Percentiles rank a stretch among this genome's conserved stretches.
These are phyloP conservation scores for Eremobia ochroleuca DNA, from an alignment of 2,888 invertebrate species.

Conservation along the genomic window DNA sequence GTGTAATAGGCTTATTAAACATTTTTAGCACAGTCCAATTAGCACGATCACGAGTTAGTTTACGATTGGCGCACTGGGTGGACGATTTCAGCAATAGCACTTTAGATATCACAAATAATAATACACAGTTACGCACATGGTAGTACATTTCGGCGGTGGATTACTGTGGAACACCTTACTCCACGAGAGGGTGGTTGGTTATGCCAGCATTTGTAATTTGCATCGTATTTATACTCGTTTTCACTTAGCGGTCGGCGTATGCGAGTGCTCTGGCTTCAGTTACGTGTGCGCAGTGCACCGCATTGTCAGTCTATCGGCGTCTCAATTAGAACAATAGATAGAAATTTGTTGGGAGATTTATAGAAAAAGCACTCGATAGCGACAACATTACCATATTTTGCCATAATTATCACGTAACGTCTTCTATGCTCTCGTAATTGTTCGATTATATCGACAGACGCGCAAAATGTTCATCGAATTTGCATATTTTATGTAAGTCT, in stretches of 20 bases:
- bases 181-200: slow-evolving; percentile 86
- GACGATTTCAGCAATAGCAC: slow-evolving; percentile 55
- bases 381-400: slow-evolving; percentile 73
- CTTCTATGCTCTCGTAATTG: slow-evolving; percentile 62
- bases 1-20: slow-evolving; percentile 47
- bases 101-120: slow-evolving; percentile 66
- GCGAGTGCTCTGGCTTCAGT: slow-evolving; percentile 84
- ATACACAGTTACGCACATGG: slow-evolving; percentile 85
- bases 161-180: slow-evolving; percentile 79
- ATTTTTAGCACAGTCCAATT: slow-evolving; percentile 66
- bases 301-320: slow-evolving; percentile 86
- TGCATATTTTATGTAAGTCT: slow-evolving; percentile 62
- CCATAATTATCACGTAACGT: slow-evolving; percentile 73
- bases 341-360: slow-evolving; percentile 85
- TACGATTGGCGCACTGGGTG: slow-evolving; percentile 52
- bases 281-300: slow-evolving; percentile 80
- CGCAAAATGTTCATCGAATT: slow-evolving; percentile 50
- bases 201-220: slow-evolving; percentile 88
- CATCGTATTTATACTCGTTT: slow-evolving; percentile 90
- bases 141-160: slow-evolving; percentile 84
- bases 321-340: slow-evolving; percentile 87
- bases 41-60: slow-evolving; percentile 63
- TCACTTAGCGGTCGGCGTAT: slow-evolving; percentile 81
- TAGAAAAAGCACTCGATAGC: slow-evolving; percentile 77
- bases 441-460: slow-evolving; percentile 64